Base-by-base conservation (phyloP, 2,797 vertebrate species). In the Peromyscus aztecus region DNA sequence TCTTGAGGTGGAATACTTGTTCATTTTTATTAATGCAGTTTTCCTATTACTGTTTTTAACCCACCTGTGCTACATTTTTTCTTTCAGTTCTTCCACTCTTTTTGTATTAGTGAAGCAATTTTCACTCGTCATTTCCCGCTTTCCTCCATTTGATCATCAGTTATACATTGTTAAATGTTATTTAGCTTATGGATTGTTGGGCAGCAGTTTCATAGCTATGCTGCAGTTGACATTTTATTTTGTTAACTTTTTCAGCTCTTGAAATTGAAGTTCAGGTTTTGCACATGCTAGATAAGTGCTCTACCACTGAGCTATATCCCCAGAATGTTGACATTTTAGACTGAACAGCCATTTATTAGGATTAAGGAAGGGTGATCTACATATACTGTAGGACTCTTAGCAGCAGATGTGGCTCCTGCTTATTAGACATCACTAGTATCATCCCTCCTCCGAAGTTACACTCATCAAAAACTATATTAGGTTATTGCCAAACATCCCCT, bases 1-100 rank as follows among this genome's bases (percentile, higher is more conserved):
- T 46, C 76, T 83, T 59, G 81, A 94, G 82, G 55, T 49, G 43
- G 57, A 89, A 94, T 88, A 90, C 65, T 75, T 90, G 63, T 83
- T n/a, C 31, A 80, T 73, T 94, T 84, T 80, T 76, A 81, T 84
- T 95, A 63, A 57, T 55, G 17, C 69, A 88, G 88, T 94, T 82
- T 95, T 85, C 37, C n/a, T 69, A 75, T 46, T 90, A 88, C 31
- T 61, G 83, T 23, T 93, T 77, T 80, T 93, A 59, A 69, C 37
- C 23, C 61, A 90, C 31, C 34, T 59, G 6, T 93, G 40, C 52
- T 91, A 65, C 71, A 76, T 85, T 55, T 43, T 91, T 91, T 78
- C 43, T 95, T 92, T 82, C 19, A 34, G 29, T 95, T 77, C 2
- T 91, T 75, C 80, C 71, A 49, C 52, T 91, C 65, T 90, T 46